phyloP scores from a whole-genome alignment of 2,888 invertebrate species.

The Pachydiplax longipennis region DNA sequence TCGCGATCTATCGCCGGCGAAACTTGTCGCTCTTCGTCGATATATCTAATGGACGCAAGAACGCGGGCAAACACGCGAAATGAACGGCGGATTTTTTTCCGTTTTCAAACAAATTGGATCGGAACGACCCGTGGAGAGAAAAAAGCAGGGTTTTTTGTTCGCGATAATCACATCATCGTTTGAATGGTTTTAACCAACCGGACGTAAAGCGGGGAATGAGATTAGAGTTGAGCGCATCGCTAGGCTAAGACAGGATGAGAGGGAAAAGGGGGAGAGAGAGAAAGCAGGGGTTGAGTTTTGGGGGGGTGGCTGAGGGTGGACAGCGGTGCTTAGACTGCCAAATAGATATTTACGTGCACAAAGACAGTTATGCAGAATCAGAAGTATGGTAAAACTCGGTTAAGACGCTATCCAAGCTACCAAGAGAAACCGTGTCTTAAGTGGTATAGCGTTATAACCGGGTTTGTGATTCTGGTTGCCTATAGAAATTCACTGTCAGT shows the following conservation, averaged over 20 bases:
- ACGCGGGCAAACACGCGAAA: neutral
- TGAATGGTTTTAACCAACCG: conserved; percentile 6
- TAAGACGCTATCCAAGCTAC: too few species aligned
- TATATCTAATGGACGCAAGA: neutral
- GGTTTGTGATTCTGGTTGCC: too few species aligned
- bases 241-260: conserved; percentile 5
- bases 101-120: neutral
- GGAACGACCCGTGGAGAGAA: neutral
- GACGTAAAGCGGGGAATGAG: neutral
- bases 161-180: conserved; percentile 21
- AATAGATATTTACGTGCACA: too few species aligned
- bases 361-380: too few species aligned
- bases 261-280: too few species aligned
- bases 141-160: neutral
- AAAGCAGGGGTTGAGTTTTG: neutral
- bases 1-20: too few species aligned
- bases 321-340: too few species aligned
- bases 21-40: too few species aligned
- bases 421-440: too few species aligned
- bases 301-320: neutral
- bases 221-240: neutral
- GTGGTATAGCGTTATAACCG: too few species aligned
- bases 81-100: neutral
- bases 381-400: too few species aligned
- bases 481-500: too few species aligned